Evolutionary conservation across 2,888 invertebrate genomes (phyloP).

Genomic region (Laothoe populi): DNA sequence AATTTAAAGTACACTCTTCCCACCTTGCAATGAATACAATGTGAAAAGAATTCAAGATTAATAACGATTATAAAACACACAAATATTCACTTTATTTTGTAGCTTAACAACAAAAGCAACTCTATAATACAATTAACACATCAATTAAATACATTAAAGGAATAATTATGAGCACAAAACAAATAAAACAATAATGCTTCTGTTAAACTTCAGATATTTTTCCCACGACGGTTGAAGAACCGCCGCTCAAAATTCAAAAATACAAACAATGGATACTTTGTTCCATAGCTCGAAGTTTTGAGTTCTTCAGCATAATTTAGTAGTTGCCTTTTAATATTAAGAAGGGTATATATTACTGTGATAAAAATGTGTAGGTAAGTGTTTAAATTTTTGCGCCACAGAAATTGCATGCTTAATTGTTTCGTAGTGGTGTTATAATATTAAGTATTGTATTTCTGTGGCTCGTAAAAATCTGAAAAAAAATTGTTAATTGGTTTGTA

Average conservation of each 20-base stretch:
- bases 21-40: neutral
- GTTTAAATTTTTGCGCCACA: too few relatives aligned
- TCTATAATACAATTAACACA: neutral
- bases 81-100: neutral
- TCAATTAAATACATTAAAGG: neutral
- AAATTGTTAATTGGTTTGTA: too few relatives aligned
- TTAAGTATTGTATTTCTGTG: too few relatives aligned
- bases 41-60: neutral
- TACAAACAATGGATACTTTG: neutral
- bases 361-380: too few relatives aligned
- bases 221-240: constrained; percentile 15
- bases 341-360: too few relatives aligned
- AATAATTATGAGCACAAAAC: neutral
- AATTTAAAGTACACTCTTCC: neutral
- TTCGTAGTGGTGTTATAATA: too few relatives aligned
- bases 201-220: neutral
- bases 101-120: too few relatives aligned
- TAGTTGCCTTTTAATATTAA: too few relatives aligned
- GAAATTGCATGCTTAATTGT: too few relatives aligned
- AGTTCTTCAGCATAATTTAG: neutral
- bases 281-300: neutral
- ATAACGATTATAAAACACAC: neutral
- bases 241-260: constrained; percentile 20
- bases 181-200: neutral
- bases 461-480: too few relatives aligned